phyloP scores from a whole-genome alignment of 2,113 vertebrate species.

The Sclerurus mexicanus region DNA sequence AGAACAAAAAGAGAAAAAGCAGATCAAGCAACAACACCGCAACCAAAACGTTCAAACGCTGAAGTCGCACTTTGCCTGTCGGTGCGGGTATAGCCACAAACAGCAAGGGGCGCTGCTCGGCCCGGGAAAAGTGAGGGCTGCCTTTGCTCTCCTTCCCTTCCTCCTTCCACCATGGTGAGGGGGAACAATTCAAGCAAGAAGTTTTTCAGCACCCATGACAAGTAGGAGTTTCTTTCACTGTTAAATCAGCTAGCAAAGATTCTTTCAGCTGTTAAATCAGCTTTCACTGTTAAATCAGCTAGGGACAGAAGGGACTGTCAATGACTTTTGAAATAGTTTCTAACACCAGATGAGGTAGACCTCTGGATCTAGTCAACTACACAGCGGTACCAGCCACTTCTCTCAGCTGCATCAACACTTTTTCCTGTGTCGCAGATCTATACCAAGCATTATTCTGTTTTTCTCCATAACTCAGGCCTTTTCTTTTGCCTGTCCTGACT shows the following conservation, averaged over 20 bases:
- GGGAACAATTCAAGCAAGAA: too few species aligned
- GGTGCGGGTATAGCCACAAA: too few species aligned
- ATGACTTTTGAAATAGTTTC: not conserved
- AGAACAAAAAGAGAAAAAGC: too few species aligned
- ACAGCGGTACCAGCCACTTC: not conserved
- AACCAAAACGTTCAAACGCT: too few species aligned
- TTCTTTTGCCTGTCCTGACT: not conserved
- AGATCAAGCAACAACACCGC: too few species aligned
- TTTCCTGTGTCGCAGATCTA: not conserved
- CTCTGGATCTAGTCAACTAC: not conserved
- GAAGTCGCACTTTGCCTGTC: too few species aligned
- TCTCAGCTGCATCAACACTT: not conserved
- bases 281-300: not conserved
- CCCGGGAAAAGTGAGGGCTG: too few species aligned
- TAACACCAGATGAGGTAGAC: not conserved
- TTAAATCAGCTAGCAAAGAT: not conserved
- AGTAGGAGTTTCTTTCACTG: not conserved
- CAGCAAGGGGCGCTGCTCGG: too few species aligned
- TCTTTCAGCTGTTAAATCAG: too few species aligned
- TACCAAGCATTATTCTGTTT: not conserved
- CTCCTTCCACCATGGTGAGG: too few species aligned
- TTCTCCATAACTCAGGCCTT: rapidly evolving
- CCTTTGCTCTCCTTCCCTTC: too few species aligned
- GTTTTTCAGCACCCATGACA: too few species aligned
- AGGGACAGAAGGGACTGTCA: not conserved